These are phyloP conservation scores for Trichopria drosophilae DNA, from an alignment of 2,888 invertebrate genomes.

Conservation along the genomic window DNA sequence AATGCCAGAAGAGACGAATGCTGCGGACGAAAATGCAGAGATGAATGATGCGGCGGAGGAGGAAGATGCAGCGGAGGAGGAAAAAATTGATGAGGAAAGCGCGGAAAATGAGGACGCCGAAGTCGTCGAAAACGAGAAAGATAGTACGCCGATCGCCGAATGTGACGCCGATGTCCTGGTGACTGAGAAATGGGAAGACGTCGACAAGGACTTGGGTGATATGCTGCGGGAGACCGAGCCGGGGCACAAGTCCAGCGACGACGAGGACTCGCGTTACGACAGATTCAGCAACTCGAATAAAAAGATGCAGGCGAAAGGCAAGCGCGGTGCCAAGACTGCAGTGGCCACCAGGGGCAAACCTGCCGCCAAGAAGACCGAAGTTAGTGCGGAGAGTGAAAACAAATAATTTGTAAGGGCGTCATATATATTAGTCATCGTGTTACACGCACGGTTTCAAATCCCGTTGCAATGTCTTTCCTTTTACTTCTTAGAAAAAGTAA, in stretches of 20 bases:
- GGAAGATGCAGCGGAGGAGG: constrained; percentile 30
- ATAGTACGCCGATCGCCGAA: constrained; percentile 35
- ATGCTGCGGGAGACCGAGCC: constrained; percentile 69
- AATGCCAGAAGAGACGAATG: constrained; percentile 14
- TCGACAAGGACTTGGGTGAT: constrained; percentile 79
- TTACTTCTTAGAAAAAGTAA: too few species aligned
- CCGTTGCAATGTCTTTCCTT: too few species aligned
- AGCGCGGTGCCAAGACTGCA: too few species aligned
- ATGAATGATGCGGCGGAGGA: constrained; percentile 41
- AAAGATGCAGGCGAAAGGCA: constrained; percentile 57
- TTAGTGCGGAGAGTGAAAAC: too few species aligned
- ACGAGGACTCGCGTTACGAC: constrained; percentile 69
- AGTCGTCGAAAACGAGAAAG: constrained; percentile 45
- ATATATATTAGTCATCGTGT: too few species aligned
- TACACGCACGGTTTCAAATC: too few species aligned
- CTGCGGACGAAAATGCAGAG: constrained; percentile 44
- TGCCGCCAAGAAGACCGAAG: too few species aligned
- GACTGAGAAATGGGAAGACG: constrained; percentile 79
- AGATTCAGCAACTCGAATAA: constrained; percentile 71
- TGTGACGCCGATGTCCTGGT: constrained; percentile 59
- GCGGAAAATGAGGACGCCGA: constrained; percentile 50
- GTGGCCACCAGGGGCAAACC: too few species aligned
- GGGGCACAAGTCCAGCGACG: constrained; percentile 65
- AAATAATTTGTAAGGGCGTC: too few species aligned
- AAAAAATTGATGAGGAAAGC: constrained; percentile 53